Conservation (phyloP, 1,140 invertebrate species). For the Arion vulgaris region DNA sequence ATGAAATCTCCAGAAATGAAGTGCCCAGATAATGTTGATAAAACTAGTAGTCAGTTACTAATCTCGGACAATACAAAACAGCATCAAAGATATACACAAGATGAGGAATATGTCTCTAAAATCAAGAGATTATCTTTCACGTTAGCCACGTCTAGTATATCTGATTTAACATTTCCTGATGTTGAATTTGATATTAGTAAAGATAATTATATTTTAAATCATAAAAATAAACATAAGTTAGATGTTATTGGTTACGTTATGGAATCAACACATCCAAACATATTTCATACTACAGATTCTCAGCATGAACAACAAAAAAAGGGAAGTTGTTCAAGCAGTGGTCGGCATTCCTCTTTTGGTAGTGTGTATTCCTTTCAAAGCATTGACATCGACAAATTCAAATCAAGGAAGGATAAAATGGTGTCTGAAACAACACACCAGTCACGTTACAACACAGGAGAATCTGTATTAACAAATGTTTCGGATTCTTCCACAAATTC, state of each 20-base stretch:
- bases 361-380: constrained; percentile 23
- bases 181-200: neutral
- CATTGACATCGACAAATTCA: neutral
- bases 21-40: too few species aligned
- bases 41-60: neutral
- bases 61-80: neutral
- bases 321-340: neutral
- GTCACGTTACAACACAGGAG: too few species aligned
- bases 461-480: too few species aligned
- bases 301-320: neutral
- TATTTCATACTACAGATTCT: neutral
- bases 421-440: neutral
- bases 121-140: constrained; percentile 17
- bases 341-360: constrained; percentile 3
- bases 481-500: neutral
- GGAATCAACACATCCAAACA: neutral
- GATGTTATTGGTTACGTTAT: neutral
- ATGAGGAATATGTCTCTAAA: neutral
- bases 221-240: neutral
- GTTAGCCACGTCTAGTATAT: constrained; percentile 26
- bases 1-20: too few species aligned
- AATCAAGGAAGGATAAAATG: neutral
- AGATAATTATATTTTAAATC: neutral
- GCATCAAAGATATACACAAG: neutral
- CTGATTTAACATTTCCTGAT: constrained; percentile 9